Evolutionary conservation across 2,797 vertebrate species (phyloP).

Genomic region (Sebastes iracundus): DNA sequence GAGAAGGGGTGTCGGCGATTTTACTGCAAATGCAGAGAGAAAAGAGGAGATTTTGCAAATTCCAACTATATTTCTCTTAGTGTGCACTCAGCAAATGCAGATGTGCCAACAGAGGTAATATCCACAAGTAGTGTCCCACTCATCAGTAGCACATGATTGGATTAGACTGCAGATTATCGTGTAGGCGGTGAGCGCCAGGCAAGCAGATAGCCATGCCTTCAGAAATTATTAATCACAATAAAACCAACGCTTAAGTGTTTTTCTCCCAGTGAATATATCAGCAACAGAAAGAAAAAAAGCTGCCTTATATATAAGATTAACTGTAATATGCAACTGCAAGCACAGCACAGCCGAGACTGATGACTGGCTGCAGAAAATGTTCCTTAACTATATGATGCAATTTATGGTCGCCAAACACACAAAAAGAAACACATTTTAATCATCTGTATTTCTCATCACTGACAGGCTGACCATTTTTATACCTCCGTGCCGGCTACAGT

Average conservation of each 20-base stretch:
- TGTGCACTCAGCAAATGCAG: slow-evolving; percentile 52
- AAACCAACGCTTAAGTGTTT: slow-evolving; percentile 42
- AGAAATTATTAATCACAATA: slow-evolving; percentile 64
- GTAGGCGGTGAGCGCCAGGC: slow-evolving; percentile 26
- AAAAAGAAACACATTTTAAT: slow-evolving; percentile 19
- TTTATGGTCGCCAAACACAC: neutral
- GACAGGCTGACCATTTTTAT: slow-evolving; percentile 11
- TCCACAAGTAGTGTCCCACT: slow-evolving; percentile 33
- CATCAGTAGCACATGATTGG: slow-evolving; percentile 45
- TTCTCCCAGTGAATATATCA: slow-evolving; percentile 20
- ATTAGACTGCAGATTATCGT: slow-evolving; percentile 66
- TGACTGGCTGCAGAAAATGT: slow-evolving; percentile 15
- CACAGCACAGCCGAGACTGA: slow-evolving; percentile 29
- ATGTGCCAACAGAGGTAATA: slow-evolving; percentile 43
- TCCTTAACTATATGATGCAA: neutral
- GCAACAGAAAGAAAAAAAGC: neutral
- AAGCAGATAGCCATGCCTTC: slow-evolving; percentile 44
- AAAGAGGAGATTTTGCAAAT: slow-evolving; percentile 22
- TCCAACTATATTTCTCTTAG: slow-evolving; percentile 28
- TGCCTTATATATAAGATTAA: neutral
- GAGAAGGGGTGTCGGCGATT: neutral
- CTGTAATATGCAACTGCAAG: slow-evolving; percentile 31
- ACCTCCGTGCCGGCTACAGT: too few relatives aligned
- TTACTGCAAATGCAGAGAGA: slow-evolving; percentile 42
- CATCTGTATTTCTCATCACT: neutral